phyloP scores from a whole-genome alignment of 2,113 vertebrate species.

The Martes martes region DNA sequence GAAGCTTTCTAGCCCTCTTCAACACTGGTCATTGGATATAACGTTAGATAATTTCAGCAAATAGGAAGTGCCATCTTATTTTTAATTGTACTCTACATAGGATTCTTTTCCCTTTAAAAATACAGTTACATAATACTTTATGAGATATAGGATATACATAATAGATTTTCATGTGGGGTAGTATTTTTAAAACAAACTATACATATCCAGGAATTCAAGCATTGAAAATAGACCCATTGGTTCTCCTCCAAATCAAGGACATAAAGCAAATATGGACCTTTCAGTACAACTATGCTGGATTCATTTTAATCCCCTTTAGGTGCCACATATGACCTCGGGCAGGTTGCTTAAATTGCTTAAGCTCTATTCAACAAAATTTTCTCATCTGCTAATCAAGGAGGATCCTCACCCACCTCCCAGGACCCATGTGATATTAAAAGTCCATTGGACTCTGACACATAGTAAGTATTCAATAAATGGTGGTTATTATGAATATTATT shows the following conservation, averaged over 20 bases:
- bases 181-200: background rate
- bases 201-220: background rate
- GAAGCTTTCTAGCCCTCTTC: background rate
- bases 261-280: background rate
- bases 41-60: background rate
- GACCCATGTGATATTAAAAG: background rate
- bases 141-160: background rate
- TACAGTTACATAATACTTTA: background rate
- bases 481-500: background rate
- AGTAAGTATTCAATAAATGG: background rate
- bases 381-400: background rate
- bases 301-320: background rate
- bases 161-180: background rate
- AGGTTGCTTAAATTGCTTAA: background rate
- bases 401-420: background rate
- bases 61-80: background rate
- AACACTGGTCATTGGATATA: background rate
- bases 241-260: background rate
- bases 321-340: background rate
- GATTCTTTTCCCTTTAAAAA: background rate
- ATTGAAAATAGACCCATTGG: background rate
- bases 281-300: background rate
- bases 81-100: background rate
- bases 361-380: background rate
- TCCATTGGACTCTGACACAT: background rate